Conservation (phyloP, 2,113 vertebrate species). For the Peucedramus taeniatus region DNA sequence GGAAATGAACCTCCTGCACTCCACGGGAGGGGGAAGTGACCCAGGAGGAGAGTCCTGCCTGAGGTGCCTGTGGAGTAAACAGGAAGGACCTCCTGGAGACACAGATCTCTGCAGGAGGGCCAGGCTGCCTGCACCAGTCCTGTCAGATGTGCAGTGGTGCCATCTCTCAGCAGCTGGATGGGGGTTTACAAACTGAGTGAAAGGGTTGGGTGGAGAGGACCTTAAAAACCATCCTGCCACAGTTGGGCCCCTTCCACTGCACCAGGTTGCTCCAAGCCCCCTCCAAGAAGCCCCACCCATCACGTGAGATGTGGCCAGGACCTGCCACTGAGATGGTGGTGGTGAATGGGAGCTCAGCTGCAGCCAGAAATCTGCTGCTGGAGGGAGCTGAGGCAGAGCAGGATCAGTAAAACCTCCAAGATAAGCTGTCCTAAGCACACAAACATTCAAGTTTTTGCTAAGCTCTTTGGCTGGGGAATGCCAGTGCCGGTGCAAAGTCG, state of each 20-base stretch:
- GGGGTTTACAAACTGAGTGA: background rate
- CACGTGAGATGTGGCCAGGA: rapidly evolving
- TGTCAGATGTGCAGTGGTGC: background rate
- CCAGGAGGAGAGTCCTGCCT: background rate
- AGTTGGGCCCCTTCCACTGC: rapidly evolving
- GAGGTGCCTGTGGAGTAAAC: rapidly evolving
- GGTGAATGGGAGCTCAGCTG: background rate
- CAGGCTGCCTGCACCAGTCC: background rate
- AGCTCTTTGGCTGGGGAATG: background rate
- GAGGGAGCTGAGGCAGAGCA: background rate
- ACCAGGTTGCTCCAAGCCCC: background rate
- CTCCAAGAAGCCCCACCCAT: background rate
- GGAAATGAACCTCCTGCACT: background rate
- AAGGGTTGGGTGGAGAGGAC: background rate
- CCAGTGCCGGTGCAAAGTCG: background rate
- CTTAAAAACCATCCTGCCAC: background rate
- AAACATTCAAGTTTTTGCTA: background rate
- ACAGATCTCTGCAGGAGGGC: background rate
- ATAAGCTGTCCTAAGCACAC: background rate
- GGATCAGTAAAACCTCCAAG: background rate
- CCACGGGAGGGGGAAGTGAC: background rate
- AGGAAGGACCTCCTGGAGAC: rapidly evolving
- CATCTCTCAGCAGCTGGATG: background rate
- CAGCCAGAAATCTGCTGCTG: background rate
- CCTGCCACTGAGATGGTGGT: rapidly evolving